Evolutionary conservation across 2,888 invertebrate species (phyloP).

Genomic region (Athalia rosae): DNA sequence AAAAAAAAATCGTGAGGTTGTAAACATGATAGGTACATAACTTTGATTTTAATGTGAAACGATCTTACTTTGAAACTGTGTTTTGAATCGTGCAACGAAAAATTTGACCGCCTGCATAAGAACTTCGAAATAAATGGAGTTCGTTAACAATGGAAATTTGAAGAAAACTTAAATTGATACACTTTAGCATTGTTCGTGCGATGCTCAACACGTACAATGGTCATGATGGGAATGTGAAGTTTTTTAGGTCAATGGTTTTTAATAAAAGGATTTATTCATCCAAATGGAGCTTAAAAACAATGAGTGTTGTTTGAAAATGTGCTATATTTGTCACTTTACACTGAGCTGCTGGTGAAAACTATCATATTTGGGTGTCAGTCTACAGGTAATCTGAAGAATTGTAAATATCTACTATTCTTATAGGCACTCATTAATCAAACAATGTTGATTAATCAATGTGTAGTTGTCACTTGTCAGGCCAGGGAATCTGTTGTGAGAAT

Average conservation of each 20-base stretch:
- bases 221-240: no score
- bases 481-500: conserved; percentile 19
- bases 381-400: conserved; percentile 21
- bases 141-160: no score
- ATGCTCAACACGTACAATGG: no score
- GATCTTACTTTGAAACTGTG: no score
- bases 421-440: not conserved
- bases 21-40: no score
- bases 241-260: not conserved
- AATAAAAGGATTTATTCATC: not conserved
- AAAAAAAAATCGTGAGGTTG: no score
- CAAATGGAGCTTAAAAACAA: not conserved
- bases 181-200: no score
- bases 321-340: not conserved
- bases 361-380: conserved; percentile 20
- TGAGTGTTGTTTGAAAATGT: conserved; percentile 12
- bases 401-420: conserved; percentile 2
- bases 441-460: not conserved
- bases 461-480: not conserved
- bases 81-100: no score
- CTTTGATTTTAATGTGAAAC: no score
- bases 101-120: no score
- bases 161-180: no score
- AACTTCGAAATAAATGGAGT: no score
- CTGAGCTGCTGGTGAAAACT: not conserved